Base-by-base conservation (phyloP, 1,140 invertebrate species). In the Orchestia grillus region DNA sequence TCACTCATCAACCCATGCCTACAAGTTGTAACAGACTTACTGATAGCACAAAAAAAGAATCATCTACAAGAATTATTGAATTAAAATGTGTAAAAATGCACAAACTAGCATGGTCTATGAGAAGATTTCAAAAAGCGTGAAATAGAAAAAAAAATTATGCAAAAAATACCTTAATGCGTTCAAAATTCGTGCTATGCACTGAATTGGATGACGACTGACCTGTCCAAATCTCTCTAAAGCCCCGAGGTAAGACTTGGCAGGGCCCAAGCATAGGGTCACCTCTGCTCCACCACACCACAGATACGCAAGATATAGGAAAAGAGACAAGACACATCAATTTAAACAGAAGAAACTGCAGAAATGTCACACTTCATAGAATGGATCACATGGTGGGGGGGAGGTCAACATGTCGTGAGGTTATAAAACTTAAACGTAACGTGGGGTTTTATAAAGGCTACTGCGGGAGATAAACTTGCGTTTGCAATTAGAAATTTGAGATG, bases 271-370 rank as follows among this genome's bases (percentile, higher is more conserved):
- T 94, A 45, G 92, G 92, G 44, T 94, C 92, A 94, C 44, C 92
- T 45, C 92, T 94, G 92, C 92, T 45, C 43, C 92, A 94, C 92
- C 43, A 45, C 43, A 94, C 44, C 92, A 94, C 44, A 47, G 44
- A 47, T 47, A 94, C 44, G 92, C 41, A 94, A 47, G 92, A 94
- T 44, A 94, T 44, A 45, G 92, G 88, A 77, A 91, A 91, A 91
- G 88, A 91, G 28, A 91, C 88, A 44, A 94, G 92, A 94, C 92
- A 94, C 92, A 94, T 94, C 92, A 94, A 94, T 94, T 94, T 94
- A 94, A 40, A 94, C 92, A 44, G 43, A 94, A 44, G 41, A 94
- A 45, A 47, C 44, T 94, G 92, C 44, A 47, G 92, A 94, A 47
- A 94, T 15, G 28, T 45, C 44, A 94, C 92, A 45, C 6, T 90